Conservation (phyloP, 2,113 vertebrate species). For the Perccottus glenii region DNA sequence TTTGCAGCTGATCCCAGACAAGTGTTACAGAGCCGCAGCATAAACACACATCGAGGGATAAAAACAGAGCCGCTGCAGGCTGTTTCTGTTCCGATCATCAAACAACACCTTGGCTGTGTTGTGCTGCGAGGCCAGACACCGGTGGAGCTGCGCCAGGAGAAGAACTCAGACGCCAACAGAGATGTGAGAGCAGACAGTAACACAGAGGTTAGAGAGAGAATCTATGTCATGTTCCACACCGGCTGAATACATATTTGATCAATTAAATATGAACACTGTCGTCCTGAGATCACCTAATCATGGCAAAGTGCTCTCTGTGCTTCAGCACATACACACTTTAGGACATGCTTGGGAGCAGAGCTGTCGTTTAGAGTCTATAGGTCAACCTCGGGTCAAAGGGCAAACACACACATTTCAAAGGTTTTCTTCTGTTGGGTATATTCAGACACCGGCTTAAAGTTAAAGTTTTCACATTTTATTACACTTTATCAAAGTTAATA, state of each 20-base stretch:
- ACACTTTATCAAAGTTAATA: too few relatives aligned
- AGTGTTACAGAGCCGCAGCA: constrained; percentile 42
- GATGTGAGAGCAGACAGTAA: constrained; percentile 38
- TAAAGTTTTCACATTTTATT: too few relatives aligned
- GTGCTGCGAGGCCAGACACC: constrained; percentile 46
- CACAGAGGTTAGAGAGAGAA: constrained; percentile 48
- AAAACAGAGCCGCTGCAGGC: constrained; percentile 29
- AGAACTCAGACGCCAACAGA: constrained; percentile 34
- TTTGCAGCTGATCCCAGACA: constrained; percentile 44
- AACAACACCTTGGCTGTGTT: constrained; percentile 46
- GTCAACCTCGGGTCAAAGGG: too few relatives aligned
- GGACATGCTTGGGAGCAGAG: constrained; percentile 4
- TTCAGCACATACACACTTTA: constrained; percentile 46
- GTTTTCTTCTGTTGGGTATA: too few relatives aligned
- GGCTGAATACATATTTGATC: constrained; percentile 71
- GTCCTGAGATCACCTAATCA: constrained; percentile 74
- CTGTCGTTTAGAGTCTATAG: too few relatives aligned
- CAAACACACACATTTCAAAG: too few relatives aligned
- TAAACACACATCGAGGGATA: constrained; percentile 13
- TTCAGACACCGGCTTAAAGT: too few relatives aligned
- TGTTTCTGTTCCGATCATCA: constrained; percentile 38
- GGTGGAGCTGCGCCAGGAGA: not conserved
- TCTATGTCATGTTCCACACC: constrained; percentile 71
- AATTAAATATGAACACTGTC: constrained; percentile 73
- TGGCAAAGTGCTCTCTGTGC: constrained; percentile 65